Evolutionary conservation across 2,797 vertebrate genomes (phyloP).

Genomic region (Ambastaia sidthimunki): DNA sequence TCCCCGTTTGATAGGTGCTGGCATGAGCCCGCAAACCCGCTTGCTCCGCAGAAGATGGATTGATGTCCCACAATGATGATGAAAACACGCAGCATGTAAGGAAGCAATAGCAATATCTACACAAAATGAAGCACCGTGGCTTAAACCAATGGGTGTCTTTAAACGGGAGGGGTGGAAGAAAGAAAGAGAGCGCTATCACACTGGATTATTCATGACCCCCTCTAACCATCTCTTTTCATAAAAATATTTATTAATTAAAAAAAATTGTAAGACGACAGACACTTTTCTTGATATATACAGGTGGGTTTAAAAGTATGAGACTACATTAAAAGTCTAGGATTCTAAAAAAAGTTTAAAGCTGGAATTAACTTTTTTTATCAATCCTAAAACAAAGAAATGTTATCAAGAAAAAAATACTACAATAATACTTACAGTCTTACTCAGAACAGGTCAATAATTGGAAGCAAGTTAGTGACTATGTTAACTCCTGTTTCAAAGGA

Average conservation of each 20-base stretch:
- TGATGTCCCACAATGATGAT: constrained; percentile 53
- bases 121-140: constrained; percentile 36
- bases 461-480: neutral
- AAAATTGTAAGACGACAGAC: neutral
- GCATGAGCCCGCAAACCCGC: constrained; percentile 20
- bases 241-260: constrained; percentile 26
- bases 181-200: neutral
- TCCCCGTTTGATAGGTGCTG: constrained; percentile 55
- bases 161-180: neutral
- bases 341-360: too few species aligned
- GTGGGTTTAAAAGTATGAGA: too few species aligned
- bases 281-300: neutral
- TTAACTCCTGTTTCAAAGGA: neutral
- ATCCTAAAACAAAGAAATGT: too few species aligned
- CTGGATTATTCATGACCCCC: constrained; percentile 38
- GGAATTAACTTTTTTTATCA: too few species aligned
- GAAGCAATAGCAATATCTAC: constrained; percentile 38
- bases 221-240: constrained; percentile 28
- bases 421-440: too few species aligned
- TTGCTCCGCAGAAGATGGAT: constrained; percentile 46
- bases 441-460: too few species aligned
- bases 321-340: too few species aligned
- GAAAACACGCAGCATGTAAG: constrained; percentile 51
- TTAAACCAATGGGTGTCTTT: constrained; percentile 30
- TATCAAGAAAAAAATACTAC: too few species aligned